A percentile compares a stretch with the other conserved stretches of the same genome.
These are phyloP conservation scores for Guaruba guarouba DNA, from an alignment of 2,113 vertebrate species.

Conservation along the genomic window DNA sequence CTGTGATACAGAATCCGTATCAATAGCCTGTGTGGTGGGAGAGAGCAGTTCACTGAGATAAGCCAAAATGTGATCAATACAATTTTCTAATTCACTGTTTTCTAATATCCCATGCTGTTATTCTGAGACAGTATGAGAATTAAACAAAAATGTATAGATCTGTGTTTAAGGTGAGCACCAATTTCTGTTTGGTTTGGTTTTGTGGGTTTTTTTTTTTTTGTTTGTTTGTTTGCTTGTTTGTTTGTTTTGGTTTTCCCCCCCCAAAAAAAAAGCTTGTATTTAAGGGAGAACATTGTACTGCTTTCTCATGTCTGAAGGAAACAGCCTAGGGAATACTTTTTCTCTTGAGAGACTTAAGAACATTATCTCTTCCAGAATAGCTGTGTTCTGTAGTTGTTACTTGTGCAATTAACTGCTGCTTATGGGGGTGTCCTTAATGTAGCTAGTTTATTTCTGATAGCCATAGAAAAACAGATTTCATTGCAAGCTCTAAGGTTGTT, in stretches of 20 bases:
- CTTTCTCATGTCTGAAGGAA: background rate
- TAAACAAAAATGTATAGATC: background rate
- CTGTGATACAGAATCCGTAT: background rate
- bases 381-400: background rate
- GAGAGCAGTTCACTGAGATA: background rate
- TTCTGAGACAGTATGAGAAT: background rate
- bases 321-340: background rate
- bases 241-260: rapidly evolving
- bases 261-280: background rate
- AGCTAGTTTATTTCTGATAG: background rate
- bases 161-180: background rate
- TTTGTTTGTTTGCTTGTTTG: too few species aligned
- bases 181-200: background rate
- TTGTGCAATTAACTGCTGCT: background rate
- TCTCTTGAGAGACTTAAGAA: background rate
- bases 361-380: background rate
- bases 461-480: background rate
- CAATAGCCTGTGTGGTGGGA: background rate
- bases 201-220: too few species aligned
- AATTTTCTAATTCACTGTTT: background rate
- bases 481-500: background rate
- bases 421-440: background rate
- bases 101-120: background rate
- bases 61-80: background rate
- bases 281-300: background rate